Base-by-base conservation (phyloP, 2,113 vertebrate genomes). In the Neoarius graeffei region DNA sequence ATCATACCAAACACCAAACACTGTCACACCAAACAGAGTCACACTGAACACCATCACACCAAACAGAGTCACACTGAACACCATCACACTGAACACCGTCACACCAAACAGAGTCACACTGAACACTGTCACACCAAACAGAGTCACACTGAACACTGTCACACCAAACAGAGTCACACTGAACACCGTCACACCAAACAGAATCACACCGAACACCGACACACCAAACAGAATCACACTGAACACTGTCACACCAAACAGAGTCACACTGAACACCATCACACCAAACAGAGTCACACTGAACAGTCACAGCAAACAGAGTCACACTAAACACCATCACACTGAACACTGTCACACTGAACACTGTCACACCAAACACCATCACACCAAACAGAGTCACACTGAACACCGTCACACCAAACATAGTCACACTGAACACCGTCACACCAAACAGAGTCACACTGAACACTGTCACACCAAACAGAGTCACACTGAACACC, bases 401-500 rank as follows among this genome's bases (percentile, higher is more conserved):
- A 67, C 10, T 7, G 87, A 93, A 93, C 92, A 91, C 92, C 35
- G 1, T 35, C 30, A 35, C 2, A 42, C 42, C 42, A 35, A 35
- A 35, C n/a, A n/a, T n/a, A n/a, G 4, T 42, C 42, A 42, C 42
- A 42, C 42, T 4, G 42, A 42, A 42, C 42, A 42, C 42, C 3
- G 4, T 42, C 42, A 4, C 42, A 4, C 35, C 1, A 2, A 35
- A 35, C 35, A 35, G 1, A 1, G 56, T 71, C 89, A 84, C 8
- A 67, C 10, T 7, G 87, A 93, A 93, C 3, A 42, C 42, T 0
- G 4, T 42, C 42, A 4, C 42, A 42, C 42, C 3, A 4, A 42
- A 42, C 35, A 42, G 1, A 1, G 56, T 71, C 89, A 83, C 2
- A 67, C 10, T 7, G 87, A 93, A 93, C 92, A 91, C 92, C 35